Base-by-base conservation (phyloP, 2,888 invertebrate species). In the Drosophila helvetica region DNA sequence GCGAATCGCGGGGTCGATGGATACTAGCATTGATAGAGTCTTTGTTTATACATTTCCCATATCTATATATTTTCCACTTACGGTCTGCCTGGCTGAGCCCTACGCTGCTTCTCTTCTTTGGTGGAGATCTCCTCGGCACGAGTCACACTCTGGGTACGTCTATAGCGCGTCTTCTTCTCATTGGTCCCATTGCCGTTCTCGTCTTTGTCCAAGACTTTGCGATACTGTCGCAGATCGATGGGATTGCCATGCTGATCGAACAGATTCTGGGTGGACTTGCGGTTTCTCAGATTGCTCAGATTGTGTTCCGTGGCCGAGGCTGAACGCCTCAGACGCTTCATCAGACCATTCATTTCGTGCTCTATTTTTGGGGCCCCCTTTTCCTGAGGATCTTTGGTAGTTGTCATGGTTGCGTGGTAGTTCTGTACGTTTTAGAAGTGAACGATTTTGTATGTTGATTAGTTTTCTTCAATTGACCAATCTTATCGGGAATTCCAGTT, bases 1-100 rank as follows among this genome's bases (percentile, higher is more conserved):
- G 92, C 0, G 98, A 99, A 93, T 99, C 99, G 90, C 97, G 94
- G 30, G 97, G 97, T 79, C 94, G 94, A 92, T 98, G 98, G 86
- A 95, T 95, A 92, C 97, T 98, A 12, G 22, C 33, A 7, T 0
- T 33, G n/a, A 48, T 3, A 25, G 5, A 9, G 30, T 1, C 1
- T 9, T 57, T 19, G 17, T 2, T 18, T 55, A 30, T 1, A 10
- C 53, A 7, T 10, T n/a, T 7, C 2, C 10, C 27, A 8, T 8
- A 27, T 27, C 27, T 27, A 8, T 8, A 2, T 10, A 0, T 9
- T 33, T 3, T 8, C 0, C 0, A 74, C 96, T 95, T 93, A 98
- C 98, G 98, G 97, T 93, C 95, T 96, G 93, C 98, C 98, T 17
- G 96, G 95, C 89, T 98, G 97, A 22, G 94, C 94, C 91, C 94